phyloP scores from a whole-genome alignment of 2,888 invertebrate genomes.

The Melanargia galathea region DNA sequence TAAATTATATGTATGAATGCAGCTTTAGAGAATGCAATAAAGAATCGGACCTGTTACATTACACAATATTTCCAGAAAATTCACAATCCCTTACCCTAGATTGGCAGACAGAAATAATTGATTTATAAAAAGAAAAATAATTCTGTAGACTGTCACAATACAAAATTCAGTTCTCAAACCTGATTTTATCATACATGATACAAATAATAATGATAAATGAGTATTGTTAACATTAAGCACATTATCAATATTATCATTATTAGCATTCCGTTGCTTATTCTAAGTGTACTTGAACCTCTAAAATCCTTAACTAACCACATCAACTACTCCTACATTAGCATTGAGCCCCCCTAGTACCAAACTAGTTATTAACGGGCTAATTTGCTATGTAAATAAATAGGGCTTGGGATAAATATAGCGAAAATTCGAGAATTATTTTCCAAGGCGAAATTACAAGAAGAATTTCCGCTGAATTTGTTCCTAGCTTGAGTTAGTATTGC shows the following conservation, averaged over 20 bases:
- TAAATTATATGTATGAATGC: background rate
- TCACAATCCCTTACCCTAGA: conserved; percentile 47
- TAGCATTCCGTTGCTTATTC: conserved; percentile 44
- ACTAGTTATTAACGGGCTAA: background rate
- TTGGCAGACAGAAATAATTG: conserved; percentile 46
- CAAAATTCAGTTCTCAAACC: conserved; percentile 31
- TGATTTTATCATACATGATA: conserved; percentile 46
- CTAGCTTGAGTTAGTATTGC: background rate
- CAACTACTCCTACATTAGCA: conserved; percentile 46
- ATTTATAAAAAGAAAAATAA: conserved; percentile 37
- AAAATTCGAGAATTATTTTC: too few species aligned
- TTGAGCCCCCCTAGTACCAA: conserved; percentile 1
- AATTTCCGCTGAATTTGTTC: background rate
- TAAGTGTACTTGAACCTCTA: conserved; percentile 61
- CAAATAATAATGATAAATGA: conserved; percentile 65
- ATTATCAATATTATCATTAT: conserved; percentile 69
- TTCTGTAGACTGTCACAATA: conserved; percentile 34
- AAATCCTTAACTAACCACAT: conserved; percentile 39
- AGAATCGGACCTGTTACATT: background rate
- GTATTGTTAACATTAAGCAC: conserved; percentile 73
- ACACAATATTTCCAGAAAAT: conserved; percentile 34
- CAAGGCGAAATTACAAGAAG: too few species aligned
- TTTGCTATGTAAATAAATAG: background rate
- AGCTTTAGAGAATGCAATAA: conserved; percentile 25
- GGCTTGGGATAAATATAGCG: too few species aligned